These are phyloP conservation scores for Eidolon dupreanum DNA, from an alignment of 2,797 vertebrate species.

Conservation along the genomic window DNA sequence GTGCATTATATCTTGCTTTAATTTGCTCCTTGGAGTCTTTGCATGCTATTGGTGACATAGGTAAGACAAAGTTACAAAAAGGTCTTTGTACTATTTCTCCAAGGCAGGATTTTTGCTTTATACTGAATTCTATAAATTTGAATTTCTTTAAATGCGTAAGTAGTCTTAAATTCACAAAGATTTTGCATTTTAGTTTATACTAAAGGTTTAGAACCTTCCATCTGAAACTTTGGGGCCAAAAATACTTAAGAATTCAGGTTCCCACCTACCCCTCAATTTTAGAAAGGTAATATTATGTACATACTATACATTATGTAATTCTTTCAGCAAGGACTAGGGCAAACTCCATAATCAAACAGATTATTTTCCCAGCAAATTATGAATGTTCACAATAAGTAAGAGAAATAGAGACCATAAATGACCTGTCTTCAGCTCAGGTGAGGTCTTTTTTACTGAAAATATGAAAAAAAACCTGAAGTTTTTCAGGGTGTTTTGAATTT, in stretches of 20 bases:
- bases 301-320: background rate
- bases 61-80: slow-evolving; percentile 31
- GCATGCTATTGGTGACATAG: background rate
- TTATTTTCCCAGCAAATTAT: background rate
- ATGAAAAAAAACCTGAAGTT: background rate
- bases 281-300: background rate
- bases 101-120: background rate
- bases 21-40: slow-evolving; percentile 50
- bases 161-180: slow-evolving; percentile 18
- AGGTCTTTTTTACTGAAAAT: background rate
- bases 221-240: background rate
- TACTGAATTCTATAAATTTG: background rate
- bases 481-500: slow-evolving; percentile 19
- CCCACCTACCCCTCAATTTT: background rate
- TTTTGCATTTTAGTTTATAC: background rate
- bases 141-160: slow-evolving; percentile 26
- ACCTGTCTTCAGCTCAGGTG: background rate
- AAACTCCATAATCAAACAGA: background rate
- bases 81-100: background rate
- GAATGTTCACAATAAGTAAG: background rate
- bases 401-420: background rate
- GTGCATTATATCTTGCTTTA: slow-evolving; percentile 18
- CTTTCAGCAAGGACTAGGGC: background rate
- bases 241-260: slow-evolving; percentile 9
- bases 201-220: background rate